A percentile compares a stretch with the other conserved stretches of the same genome.
Conservation (phyloP, 2,113 vertebrate species). For the Rhadina sibilatrix region DNA sequence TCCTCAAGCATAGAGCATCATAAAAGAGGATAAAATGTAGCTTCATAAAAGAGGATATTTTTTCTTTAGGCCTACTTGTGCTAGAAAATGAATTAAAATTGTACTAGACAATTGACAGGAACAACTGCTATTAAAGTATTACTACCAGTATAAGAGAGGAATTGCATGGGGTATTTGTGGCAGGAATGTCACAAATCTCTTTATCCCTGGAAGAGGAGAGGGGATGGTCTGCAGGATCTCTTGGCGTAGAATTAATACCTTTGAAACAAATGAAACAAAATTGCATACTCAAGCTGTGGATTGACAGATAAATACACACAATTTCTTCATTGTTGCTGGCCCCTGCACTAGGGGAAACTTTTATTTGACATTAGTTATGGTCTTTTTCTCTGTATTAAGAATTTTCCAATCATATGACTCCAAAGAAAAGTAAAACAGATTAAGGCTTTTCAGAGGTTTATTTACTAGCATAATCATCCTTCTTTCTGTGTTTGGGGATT, state of each 20-base stretch:
- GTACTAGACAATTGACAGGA: background rate
- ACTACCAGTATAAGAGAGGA: background rate
- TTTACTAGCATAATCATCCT: background rate
- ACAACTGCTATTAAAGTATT: background rate
- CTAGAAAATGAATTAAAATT: background rate
- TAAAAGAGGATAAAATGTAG: background rate
- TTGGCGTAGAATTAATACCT: background rate
- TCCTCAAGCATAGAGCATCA: background rate
- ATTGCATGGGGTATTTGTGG: background rate
- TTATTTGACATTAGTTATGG: background rate
- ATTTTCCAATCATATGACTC: background rate
- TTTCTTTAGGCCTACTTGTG: background rate
- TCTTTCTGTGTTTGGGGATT: background rate
- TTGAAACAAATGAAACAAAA: background rate
- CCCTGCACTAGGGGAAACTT: background rate
- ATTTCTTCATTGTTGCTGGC: background rate
- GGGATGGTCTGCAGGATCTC: background rate
- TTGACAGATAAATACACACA: background rate
- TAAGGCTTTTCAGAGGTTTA: background rate
- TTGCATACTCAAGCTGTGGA: fast-evolving
- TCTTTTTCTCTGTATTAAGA: background rate
- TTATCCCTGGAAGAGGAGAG: background rate
- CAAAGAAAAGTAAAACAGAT: background rate
- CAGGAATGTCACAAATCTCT: background rate
- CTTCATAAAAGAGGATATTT: background rate